Conservation (phyloP, 2,113 vertebrate genomes). For the Leuciscus idus region DNA sequence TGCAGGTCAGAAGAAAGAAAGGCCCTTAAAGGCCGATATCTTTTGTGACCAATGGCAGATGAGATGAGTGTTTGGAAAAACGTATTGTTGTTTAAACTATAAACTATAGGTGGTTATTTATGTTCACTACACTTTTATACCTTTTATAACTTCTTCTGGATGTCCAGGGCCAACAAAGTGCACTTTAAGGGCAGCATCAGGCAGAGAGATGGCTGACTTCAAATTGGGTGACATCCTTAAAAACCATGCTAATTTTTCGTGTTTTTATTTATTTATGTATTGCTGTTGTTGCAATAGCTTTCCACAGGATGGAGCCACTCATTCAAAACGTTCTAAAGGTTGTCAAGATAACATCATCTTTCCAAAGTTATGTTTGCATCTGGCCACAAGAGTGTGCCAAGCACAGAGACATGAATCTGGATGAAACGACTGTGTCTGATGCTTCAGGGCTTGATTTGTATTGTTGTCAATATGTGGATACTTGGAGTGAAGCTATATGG, state of each 20-base stretch:
- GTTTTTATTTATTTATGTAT: not conserved
- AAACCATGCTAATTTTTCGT: not conserved
- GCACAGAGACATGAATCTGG: constrained; percentile 10
- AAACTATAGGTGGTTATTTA: not conserved
- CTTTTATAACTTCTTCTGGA: not conserved
- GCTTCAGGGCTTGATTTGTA: constrained; percentile 26
- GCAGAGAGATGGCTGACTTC: not conserved
- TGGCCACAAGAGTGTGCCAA: constrained; percentile 39
- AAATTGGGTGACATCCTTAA: not conserved
- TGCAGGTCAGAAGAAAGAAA: not conserved
- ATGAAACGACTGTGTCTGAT: not conserved
- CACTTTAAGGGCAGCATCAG: not conserved
- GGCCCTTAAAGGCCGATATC: not conserved
- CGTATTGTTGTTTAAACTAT: no score
- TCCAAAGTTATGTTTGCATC: constrained; percentile 24
- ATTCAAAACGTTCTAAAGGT: not conserved
- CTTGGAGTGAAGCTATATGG: constrained; percentile 26
- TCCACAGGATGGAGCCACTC: constrained; percentile 32
- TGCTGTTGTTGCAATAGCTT: not conserved
- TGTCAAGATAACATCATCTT: not conserved
- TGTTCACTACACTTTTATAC: not conserved
- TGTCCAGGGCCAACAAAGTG: not conserved
- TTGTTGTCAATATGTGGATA: constrained; percentile 29
- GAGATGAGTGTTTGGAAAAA: not conserved
- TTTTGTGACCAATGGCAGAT: not conserved